Base-by-base conservation (phyloP, 2,888 invertebrate genomes). In the Troilus luridus region DNA sequence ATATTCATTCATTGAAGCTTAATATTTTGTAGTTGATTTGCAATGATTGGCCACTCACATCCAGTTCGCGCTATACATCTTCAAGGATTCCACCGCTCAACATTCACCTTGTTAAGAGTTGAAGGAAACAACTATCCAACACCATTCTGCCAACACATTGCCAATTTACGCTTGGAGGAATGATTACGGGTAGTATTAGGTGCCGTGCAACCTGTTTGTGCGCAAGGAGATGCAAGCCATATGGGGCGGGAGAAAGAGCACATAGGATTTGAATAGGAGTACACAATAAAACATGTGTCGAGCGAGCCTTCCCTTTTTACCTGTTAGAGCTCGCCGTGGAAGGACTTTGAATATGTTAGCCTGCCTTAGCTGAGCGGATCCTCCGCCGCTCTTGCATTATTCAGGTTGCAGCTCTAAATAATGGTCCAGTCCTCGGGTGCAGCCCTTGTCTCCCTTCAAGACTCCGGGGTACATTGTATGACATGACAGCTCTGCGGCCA, bases 221-320 rank as follows among this genome's bases (percentile, higher is more conserved):
- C 72, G 72, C 72, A 77, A 60, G 24, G 8, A 88, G 62, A 88
- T 9, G 3, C 89, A n/a, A 21, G 64, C 89, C 89, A 89, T 89
- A 89, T 64, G 89, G 60, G 89, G 64, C 64, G 54, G 56, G 64
- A 89, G 89, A 64, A 27, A 62, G 54, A 21, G 62, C 90, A 27
- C 41, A 54, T 27, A 27, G 17, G 67, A 90, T 90, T 90, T 90
- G 90, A 90, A 90, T 90, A 90, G 72, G 67, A 59, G 72, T 56
- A 64, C 54, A 90, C 90, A 90, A 90, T 90, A 90, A 90, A 90
- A 90, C 90, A 90, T 90, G 90, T 90, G 90, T 90, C 24, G 90
- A 19, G 17, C 54, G 85, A 58, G 85, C 56, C 85, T 56, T 85
- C 58, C 77, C 90, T 90, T 90, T 77, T 90, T 90, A 90, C 90